These are phyloP conservation scores for Gonocerus acuteangulatus DNA, from an alignment of 2,888 invertebrate species.

Conservation along the genomic window DNA sequence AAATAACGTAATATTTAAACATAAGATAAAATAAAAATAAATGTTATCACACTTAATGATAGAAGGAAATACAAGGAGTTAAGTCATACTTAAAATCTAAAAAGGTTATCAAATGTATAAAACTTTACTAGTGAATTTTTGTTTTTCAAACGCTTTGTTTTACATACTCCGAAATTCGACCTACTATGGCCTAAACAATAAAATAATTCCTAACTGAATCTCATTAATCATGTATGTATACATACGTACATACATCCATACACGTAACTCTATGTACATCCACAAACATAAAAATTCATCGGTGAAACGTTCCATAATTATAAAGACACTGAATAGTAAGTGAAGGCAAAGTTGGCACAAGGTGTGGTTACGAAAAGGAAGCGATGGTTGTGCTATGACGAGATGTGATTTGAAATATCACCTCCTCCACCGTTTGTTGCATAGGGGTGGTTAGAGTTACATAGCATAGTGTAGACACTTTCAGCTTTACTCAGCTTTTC, in stretches of 20 bases:
- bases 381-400: constrained; percentile 36
- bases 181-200: background rate
- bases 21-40: constrained; percentile 6
- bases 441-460: constrained; percentile 84
- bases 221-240: constrained; percentile 1
- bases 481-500: constrained; percentile 94
- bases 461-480: constrained; percentile 90
- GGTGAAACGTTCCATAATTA: constrained; percentile 7
- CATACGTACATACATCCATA: constrained; percentile 18
- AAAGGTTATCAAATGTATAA: constrained; percentile 27
- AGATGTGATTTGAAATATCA: constrained; percentile 33
- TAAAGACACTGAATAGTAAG: constrained; percentile 27
- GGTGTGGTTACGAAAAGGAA: constrained; percentile 26
- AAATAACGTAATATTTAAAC: background rate
- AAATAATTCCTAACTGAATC: background rate
- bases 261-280: constrained; percentile 2
- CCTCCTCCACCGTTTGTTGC: constrained; percentile 44
- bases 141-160: constrained; percentile 2
- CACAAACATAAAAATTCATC: constrained; percentile 6
- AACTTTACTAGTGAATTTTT: constrained; percentile 15
- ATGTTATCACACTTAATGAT: background rate
- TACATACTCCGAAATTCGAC: background rate
- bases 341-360: constrained; percentile 38
- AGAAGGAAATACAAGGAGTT: constrained; percentile 14
- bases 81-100: constrained; percentile 9